Conservation (phyloP, 37 sponge, comb jelly and placozoan species). For the Cliona cf. orientalis region DNA sequence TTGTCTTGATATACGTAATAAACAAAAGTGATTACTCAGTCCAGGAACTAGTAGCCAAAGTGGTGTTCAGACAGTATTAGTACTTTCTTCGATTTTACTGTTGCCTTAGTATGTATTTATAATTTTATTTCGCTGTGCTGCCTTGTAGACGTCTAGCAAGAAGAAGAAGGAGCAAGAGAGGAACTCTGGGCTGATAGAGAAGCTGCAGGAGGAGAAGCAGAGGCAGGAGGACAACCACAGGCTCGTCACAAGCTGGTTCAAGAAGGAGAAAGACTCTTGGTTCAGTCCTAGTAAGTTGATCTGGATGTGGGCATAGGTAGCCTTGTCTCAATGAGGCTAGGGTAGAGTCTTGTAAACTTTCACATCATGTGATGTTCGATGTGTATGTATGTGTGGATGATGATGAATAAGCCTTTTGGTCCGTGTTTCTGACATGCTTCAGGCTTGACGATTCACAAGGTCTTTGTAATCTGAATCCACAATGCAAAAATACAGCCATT, state of each 20-base stretch:
- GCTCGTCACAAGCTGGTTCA: conserved; percentile 75
- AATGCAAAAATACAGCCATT: neutral
- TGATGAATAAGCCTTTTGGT: conserved; percentile 48
- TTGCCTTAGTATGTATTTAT: too few species aligned
- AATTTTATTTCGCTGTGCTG: neutral
- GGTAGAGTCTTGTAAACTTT: too few species aligned
- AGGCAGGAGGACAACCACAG: conserved; percentile 88
- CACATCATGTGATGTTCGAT: too few species aligned
- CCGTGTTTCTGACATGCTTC: conserved; percentile 48
- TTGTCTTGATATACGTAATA: too few species aligned
- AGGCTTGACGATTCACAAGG: neutral
- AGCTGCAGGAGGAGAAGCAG: conserved; percentile 86
- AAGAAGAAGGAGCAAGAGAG: conserved; percentile 95
- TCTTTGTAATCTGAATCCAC: neutral
- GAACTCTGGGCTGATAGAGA: conserved; percentile 75
- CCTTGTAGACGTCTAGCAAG: conserved; percentile 81
- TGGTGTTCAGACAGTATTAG: too few species aligned
- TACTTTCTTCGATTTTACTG: neutral
- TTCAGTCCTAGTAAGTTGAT: conserved; percentile 83
- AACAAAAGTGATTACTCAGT: too few species aligned
- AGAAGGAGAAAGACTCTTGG: conserved; percentile 87
- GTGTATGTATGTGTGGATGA: conserved; percentile 7
- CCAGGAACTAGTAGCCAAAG: too few species aligned
- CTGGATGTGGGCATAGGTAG: too few species aligned
- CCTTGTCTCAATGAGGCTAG: too few species aligned